These are phyloP conservation scores for Artemisiospiza belli DNA, from an alignment of 2,113 vertebrate species.

Conservation along the genomic window DNA sequence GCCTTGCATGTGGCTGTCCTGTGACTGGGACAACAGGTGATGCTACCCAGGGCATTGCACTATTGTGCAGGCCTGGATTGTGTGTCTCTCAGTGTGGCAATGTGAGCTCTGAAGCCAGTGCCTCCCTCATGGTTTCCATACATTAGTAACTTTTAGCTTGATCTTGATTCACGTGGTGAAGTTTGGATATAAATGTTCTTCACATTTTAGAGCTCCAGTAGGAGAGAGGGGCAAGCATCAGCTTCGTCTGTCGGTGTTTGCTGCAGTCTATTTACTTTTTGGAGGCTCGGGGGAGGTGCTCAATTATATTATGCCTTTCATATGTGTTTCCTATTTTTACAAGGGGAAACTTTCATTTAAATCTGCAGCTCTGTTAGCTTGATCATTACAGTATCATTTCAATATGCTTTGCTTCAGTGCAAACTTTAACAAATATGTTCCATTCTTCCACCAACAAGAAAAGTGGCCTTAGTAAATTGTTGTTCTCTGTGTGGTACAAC, in stretches of 20 bases:
- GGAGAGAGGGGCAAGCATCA: not conserved
- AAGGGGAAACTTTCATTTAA: conserved; percentile 11
- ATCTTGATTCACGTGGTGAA: not conserved
- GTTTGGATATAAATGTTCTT: not conserved
- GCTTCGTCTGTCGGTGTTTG: not conserved
- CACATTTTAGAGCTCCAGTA: not conserved
- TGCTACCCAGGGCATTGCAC: not conserved
- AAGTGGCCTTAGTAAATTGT: not conserved
- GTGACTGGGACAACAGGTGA: not conserved
- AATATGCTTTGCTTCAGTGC: not conserved
- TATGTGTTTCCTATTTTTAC: conserved; percentile 8
- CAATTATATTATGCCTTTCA: not conserved
- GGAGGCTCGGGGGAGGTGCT: not conserved
- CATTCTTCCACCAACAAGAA: not conserved
- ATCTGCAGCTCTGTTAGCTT: not conserved
- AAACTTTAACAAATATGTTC: not conserved
- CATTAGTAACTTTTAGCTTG: not conserved
- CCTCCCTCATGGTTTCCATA: not conserved
- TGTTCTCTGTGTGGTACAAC: not conserved
- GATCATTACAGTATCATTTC: not conserved
- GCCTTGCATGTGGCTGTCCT: not conserved
- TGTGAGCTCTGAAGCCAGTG: not conserved
- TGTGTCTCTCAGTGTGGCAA: not conserved
- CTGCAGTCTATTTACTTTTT: not conserved
- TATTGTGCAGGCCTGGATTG: not conserved